Evolutionary conservation across 2,888 invertebrate genomes (phyloP), one percentile per base, ranked within the genome.

Genomic region (Linnaemya vulpina): DNA sequence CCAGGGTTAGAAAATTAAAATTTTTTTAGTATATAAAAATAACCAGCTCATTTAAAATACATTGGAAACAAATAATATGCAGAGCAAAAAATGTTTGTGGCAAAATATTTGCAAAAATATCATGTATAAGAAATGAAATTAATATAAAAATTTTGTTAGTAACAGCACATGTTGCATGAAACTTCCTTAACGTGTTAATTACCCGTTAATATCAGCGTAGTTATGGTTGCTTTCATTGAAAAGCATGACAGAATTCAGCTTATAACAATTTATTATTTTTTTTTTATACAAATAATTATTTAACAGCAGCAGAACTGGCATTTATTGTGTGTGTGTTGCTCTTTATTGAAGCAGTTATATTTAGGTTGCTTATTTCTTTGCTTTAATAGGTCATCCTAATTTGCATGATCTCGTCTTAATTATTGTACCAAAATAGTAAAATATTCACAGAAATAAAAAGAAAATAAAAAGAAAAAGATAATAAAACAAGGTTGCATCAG

Each of bases 321-420:
- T 10, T 38, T 38, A 38, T 22, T 53, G 53, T 70, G 35, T 20
- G 20, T 51, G 7, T 17, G 4, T 17, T 22, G 51, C 5, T 38
- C 35, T 68, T 15, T 53, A n/a, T 70, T 38, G 15, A 11, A 9
- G n/a, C 25, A n/a, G 3, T 38, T 22, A 38, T 46, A 35, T 40
- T 53, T 70, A 53, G 68, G 68, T 70, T 53, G 22, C 53, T 20
- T 53, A 51, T 70, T 38, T 70, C 38, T 53, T 53, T 46, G 15
- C 22, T 25, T 25, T 30, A 20, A 15, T 65, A 25, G 25, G 25
- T 25, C n/a, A 53, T 38, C 8, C 13, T 53, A 70, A 70, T 70
- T 70, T 53, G 35, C 53, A 51, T 70, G 15, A 53, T 53, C 38
- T 53, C 38, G 38, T 38, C 7, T 49, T 49, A 25, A 46, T 25